A percentile compares a stretch with the other conserved stretches of the same genome.
Conservation (phyloP, 2,797 vertebrate genomes). For the Lithobates pipiens region DNA sequence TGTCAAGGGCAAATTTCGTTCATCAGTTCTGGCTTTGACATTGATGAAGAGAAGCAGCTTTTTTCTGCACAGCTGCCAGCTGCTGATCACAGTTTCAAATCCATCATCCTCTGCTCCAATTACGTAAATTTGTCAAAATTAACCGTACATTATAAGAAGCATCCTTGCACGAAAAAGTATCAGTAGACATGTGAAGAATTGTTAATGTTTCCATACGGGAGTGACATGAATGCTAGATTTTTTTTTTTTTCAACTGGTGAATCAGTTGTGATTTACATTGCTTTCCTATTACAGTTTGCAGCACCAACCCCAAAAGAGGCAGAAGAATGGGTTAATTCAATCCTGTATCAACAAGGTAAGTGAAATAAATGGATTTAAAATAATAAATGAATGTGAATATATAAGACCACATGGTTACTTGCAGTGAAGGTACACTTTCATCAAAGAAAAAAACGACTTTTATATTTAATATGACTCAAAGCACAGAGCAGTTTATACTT, state of each 20-base stretch:
- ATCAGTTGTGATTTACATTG: conserved; percentile 67
- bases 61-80: conserved; percentile 85
- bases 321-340: conserved; percentile 93
- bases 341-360: conserved; percentile 90
- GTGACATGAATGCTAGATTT: conserved; percentile 68
- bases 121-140: conserved; percentile 89
- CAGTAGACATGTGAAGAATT: conserved; percentile 81
- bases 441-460: no score
- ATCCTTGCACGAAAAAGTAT: conserved; percentile 84
- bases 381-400: background rate
- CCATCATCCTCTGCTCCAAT: conserved; percentile 86
- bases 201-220: conserved; percentile 77
- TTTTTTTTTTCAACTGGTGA: conserved; percentile 58
- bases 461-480: no score
- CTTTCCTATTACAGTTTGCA: conserved; percentile 84
- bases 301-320: conserved; percentile 90
- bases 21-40: conserved; percentile 85
- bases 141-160: conserved; percentile 85
- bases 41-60: conserved; percentile 87
- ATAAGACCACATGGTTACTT: background rate
- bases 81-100: conserved; percentile 86
- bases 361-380: background rate
- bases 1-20: conserved; percentile 87
- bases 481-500: no score
- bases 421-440: background rate